Evolutionary conservation across 2,888 invertebrate genomes (phyloP).

Genomic region (Aphrophora alni): DNA sequence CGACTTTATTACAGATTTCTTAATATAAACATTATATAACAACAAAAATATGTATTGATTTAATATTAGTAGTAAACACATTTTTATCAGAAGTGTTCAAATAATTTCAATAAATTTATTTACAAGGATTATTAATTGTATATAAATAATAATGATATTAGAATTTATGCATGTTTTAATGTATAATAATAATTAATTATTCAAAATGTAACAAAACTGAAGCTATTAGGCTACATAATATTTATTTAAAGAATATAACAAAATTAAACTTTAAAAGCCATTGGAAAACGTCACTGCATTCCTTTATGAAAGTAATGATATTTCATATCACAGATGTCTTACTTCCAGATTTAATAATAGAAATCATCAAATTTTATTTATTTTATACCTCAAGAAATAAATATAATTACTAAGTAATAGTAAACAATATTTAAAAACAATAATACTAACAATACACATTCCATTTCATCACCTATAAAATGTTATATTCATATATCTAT

Average conservation of each 20-base stretch:
- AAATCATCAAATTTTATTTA: not conserved
- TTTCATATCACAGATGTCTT: not conserved
- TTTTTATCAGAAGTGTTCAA: not conserved
- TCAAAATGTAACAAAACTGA: not conserved
- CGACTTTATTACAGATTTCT: not conserved
- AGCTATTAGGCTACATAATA: not conserved
- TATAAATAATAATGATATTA: not conserved
- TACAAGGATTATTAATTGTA: not conserved
- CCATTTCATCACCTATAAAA: not conserved
- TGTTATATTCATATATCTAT: not conserved
- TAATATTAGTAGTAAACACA: not conserved
- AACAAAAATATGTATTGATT: slow-evolving; percentile 6
- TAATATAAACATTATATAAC: slow-evolving; percentile 9
- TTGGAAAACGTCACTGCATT: not conserved
- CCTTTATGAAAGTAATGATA: not conserved
- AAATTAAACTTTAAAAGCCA: not conserved
- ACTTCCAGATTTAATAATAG: not conserved
- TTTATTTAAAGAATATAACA: not conserved
- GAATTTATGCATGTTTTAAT: not conserved
- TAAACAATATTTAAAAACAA: not conserved
- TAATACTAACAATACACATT: not conserved
- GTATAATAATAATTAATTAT: not conserved
- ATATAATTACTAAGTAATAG: not conserved
- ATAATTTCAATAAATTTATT: not conserved
- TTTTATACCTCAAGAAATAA: not conserved